Evolutionary conservation across 2,888 invertebrate species (phyloP).

Genomic region (Anodontia alba): DNA sequence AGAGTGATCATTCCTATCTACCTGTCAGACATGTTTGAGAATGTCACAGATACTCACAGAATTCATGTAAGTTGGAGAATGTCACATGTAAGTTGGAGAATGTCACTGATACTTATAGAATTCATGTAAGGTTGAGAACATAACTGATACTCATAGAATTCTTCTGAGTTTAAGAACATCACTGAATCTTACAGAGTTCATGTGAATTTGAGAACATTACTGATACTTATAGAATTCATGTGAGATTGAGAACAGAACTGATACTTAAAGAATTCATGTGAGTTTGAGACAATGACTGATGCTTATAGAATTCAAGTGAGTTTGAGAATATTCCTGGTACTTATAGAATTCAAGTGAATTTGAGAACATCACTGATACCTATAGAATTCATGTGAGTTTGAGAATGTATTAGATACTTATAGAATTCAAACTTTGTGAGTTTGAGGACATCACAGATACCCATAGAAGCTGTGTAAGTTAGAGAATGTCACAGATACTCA

Average conservation of each 20-base stretch:
- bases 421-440: constrained; percentile 88
- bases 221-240: constrained; percentile 88
- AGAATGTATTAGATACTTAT: constrained; percentile 88
- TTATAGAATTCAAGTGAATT: constrained; percentile 88
- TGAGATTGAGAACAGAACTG: constrained; percentile 88
- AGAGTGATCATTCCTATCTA: constrained; percentile 91
- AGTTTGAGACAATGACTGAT: constrained; percentile 88
- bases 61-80: constrained; percentile 87
- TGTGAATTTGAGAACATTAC: constrained; percentile 88
- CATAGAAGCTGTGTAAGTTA: constrained; percentile 88
- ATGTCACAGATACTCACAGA: constrained; percentile 89
- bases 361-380: constrained; percentile 88
- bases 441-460: constrained; percentile 89
- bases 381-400: constrained; percentile 87
- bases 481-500: constrained; percentile 89
- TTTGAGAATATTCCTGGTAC: constrained; percentile 89
- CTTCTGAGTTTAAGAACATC: constrained; percentile 87
- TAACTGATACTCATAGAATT: constrained; percentile 89
- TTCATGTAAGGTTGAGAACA: constrained; percentile 88
- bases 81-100: constrained; percentile 88
- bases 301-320: constrained; percentile 88
- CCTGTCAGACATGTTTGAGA: constrained; percentile 90
- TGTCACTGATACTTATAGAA: constrained; percentile 89
- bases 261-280: constrained; percentile 88
- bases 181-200: constrained; percentile 88